These are phyloP conservation scores for Hemiprocne comata DNA, from an alignment of 2,113 vertebrate species.

Conservation along the genomic window DNA sequence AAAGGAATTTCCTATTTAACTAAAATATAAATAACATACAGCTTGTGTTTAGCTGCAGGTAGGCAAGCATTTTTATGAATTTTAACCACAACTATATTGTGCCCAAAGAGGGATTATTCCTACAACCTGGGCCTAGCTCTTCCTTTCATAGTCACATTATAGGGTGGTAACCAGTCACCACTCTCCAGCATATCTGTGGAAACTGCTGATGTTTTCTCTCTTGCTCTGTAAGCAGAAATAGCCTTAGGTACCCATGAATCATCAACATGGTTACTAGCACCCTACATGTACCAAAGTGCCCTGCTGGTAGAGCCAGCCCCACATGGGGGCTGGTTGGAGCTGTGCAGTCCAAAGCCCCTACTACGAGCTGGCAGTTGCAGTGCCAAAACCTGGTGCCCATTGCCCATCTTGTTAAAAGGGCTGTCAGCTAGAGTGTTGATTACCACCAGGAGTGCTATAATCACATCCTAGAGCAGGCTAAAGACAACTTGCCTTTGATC, in stretches of 20 bases:
- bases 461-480: not conserved
- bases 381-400: not conserved
- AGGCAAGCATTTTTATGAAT: not conserved
- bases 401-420: not conserved
- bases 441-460: not conserved
- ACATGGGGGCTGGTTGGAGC: rapidly evolving
- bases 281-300: too few species aligned
- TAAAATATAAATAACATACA: not conserved
- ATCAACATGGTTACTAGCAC: not conserved
- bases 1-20: not conserved
- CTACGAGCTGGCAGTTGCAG: not conserved
- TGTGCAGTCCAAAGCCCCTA: not conserved
- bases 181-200: not conserved
- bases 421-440: not conserved
- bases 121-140: not conserved
- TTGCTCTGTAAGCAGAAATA: not conserved
- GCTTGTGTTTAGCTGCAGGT: not conserved
- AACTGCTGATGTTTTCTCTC: not conserved
- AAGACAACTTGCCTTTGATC: not conserved
- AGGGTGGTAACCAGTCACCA: not conserved
- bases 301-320: not conserved
- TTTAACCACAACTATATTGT: not conserved
- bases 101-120: not conserved
- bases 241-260: not conserved
- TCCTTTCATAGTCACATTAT: not conserved